Percentiles rank a stretch among this genome's conserved stretches.
Evolutionary conservation across 2,797 vertebrate species (phyloP).

Genomic region (Anguilla marmorata): DNA sequence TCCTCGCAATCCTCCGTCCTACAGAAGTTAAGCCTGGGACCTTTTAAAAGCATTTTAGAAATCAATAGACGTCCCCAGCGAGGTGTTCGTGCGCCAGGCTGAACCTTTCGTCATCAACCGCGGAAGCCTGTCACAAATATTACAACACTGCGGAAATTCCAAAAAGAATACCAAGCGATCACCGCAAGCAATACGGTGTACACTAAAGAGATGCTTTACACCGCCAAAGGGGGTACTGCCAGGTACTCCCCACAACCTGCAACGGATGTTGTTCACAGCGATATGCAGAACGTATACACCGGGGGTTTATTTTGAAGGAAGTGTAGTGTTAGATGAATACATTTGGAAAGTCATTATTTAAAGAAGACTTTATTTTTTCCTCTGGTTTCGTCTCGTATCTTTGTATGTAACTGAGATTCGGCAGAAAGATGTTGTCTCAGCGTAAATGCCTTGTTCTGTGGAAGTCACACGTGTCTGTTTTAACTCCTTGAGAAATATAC

Average conservation of each 20-base stretch:
- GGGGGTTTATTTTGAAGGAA: slow-evolving; percentile 69
- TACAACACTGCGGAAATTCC: slow-evolving; percentile 55
- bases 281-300: slow-evolving; percentile 72
- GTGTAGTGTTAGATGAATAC: slow-evolving; percentile 64
- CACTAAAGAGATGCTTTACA: slow-evolving; percentile 77
- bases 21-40: slow-evolving; percentile 60
- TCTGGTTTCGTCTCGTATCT: slow-evolving; percentile 43
- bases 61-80: slow-evolving; percentile 54
- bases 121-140: slow-evolving; percentile 54
- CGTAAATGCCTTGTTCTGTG: slow-evolving; percentile 27
- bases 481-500: slow-evolving; percentile 63
- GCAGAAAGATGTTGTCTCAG: slow-evolving; percentile 36
- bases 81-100: slow-evolving; percentile 13
- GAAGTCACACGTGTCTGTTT: slow-evolving; percentile 53
- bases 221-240: slow-evolving; percentile 68
- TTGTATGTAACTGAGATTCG: slow-evolving; percentile 33
- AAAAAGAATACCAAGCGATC: slow-evolving; percentile 68
- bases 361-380: slow-evolving; percentile 62
- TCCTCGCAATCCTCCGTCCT: slow-evolving; percentile 65
- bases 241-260: slow-evolving; percentile 61
- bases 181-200: slow-evolving; percentile 70
- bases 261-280: slow-evolving; percentile 71
- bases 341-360: slow-evolving; percentile 70
- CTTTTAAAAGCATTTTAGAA: slow-evolving; percentile 70
- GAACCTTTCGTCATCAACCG: slow-evolving; percentile 46